phyloP scores from a whole-genome alignment of 1,140 invertebrate species.

The Dryas iulia region DNA sequence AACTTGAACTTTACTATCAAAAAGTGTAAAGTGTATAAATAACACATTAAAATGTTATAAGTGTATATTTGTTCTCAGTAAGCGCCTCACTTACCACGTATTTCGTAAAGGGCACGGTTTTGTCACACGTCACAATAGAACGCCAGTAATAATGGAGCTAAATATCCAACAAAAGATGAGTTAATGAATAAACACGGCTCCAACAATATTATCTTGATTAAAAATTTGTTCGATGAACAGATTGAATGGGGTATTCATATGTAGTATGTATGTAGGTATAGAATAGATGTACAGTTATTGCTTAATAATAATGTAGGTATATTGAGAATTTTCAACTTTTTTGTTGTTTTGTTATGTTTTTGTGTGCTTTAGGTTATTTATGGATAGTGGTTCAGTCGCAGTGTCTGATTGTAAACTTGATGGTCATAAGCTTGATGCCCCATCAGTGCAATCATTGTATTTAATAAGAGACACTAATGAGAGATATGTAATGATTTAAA shows the following conservation, averaged over 20 bases:
- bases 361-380: too few species aligned
- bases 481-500: too few species aligned
- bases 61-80: too few species aligned
- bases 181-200: not conserved
- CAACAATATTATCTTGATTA: not conserved
- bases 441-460: too few species aligned
- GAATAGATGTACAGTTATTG: not conserved
- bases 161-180: slow-evolving; percentile 2
- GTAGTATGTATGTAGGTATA: not conserved
- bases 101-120: slow-evolving; percentile 20
- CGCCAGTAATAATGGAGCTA: slow-evolving; percentile 14
- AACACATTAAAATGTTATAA: too few species aligned
- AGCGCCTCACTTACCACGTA: not conserved
- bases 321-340: not conserved
- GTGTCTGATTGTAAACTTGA: too few species aligned
- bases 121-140: slow-evolving; percentile 30
- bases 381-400: too few species aligned
- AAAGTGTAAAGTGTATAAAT: too few species aligned
- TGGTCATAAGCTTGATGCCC: too few species aligned
- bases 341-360: too few species aligned
- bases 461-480: too few species aligned
- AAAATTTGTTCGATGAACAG: not conserved
- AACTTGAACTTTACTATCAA: too few species aligned
- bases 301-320: not conserved
- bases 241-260: not conserved